Evolutionary conservation across 2,113 vertebrate species (phyloP), one percentile per base, ranked within the genome.

Genomic region (Marcusenius ussheri): DNA sequence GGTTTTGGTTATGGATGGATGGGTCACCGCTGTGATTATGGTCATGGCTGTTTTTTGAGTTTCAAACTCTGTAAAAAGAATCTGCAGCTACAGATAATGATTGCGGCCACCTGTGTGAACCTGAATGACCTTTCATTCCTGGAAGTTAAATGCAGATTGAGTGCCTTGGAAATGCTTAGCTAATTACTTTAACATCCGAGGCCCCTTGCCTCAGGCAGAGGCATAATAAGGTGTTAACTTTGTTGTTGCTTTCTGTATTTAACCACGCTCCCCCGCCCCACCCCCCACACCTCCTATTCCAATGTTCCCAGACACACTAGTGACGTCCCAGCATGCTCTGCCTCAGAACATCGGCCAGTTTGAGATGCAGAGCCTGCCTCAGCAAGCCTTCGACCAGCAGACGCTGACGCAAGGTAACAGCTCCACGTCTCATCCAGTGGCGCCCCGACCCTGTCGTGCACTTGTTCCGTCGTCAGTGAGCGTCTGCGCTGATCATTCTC

Each of bases 381-480:
- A 97, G 93, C 96, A 96, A n/a, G 88, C 96, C 0, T 98, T 97
- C 94, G 97, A 98, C 93, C 98, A 98, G 90, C 97, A 97, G 91
- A 92, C 95, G 88, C 96, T 98, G 90, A 94, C 97, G 3, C 98
- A 98, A 97, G 97, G 97, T 98, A 91, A 91, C 21, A 5, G 46
- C 27, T 47, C 2, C 31, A 1, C n/a, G 9, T 89, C 31, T 17
- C 17, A 4, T 45, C 17, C 31, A 4, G 86, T 3, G 2, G 45
- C 27, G 7, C 35, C 5, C 35, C 39, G 49, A 1, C 47, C 42
- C 21, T 1, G 24, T 10, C 11, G 17, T 47, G 21, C 24, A 17
- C 46, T n/a, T 10, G n/a, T 62, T 58, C 17, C 31, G 21, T 17
- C 31, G 24, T 4, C 35, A n/a, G 51, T 87, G 11, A 31, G 45